These are phyloP conservation scores for Tapirus indicus DNA, from an alignment of 2,797 vertebrate genomes.

Conservation along the genomic window DNA sequence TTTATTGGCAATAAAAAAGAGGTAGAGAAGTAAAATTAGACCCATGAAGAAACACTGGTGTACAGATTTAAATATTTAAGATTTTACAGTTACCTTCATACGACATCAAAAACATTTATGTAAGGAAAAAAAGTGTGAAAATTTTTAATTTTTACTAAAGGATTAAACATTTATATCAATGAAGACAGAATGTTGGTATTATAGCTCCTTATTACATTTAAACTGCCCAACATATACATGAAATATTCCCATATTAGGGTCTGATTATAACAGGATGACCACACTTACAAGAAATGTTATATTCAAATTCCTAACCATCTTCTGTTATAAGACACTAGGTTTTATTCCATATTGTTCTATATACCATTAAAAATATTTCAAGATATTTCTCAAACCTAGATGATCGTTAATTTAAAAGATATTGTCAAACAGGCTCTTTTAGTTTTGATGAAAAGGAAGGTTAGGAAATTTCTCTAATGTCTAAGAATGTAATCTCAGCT, in stretches of 20 bases:
- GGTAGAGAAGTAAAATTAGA: slow-evolving; percentile 31
- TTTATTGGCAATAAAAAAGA: background rate
- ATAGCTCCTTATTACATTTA: background rate
- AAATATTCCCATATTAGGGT: background rate
- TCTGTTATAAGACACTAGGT: background rate
- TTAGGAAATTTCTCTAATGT: background rate
- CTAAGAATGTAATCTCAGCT: background rate
- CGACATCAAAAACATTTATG: slow-evolving; percentile 14
- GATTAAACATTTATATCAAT: slow-evolving; percentile 30
- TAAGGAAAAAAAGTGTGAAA: background rate
- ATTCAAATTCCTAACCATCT: slow-evolving; percentile 29
- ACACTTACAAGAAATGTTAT: background rate
- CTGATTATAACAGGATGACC: background rate
- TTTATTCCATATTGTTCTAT: background rate
- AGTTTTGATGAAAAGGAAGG: background rate
- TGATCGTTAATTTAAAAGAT: background rate
- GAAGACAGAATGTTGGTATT: background rate
- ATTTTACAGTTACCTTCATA: background rate
- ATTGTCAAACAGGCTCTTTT: background rate
- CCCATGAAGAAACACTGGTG: background rate
- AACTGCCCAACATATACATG: background rate
- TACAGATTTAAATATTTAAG: slow-evolving; percentile 41
- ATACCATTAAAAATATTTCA: slow-evolving; percentile 7
- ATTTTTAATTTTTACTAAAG: slow-evolving; percentile 19
- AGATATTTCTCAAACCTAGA: slow-evolving; percentile 1